phyloP scores from a whole-genome alignment of 2,888 invertebrate genomes.

The Nasonia oneida region DNA sequence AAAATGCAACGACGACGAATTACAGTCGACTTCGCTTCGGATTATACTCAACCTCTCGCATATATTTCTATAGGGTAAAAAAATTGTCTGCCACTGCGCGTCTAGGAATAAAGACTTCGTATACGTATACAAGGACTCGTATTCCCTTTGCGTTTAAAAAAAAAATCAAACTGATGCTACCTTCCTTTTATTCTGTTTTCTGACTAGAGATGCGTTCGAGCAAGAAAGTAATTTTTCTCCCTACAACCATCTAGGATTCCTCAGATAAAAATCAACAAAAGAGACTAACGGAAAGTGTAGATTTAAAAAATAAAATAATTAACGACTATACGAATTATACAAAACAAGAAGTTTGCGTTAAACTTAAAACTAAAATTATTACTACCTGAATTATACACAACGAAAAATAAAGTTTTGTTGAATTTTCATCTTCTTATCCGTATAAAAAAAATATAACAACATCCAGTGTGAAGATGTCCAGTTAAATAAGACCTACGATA shows the following conservation, averaged over 20 bases:
- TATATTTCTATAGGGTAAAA: conserved; percentile 7
- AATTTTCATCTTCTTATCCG: neutral
- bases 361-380: neutral
- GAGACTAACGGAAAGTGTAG: conserved; percentile 6
- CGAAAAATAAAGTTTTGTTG: neutral
- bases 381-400: neutral
- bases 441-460: neutral
- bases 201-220: conserved; percentile 58
- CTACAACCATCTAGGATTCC: conserved; percentile 26
- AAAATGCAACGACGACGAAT: conserved; percentile 36
- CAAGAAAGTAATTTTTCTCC: conserved; percentile 44
- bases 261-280: conserved; percentile 18
- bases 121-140: neutral
- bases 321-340: conserved; percentile 7
- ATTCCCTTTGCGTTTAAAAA: neutral
- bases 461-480: neutral
- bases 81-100: conserved; percentile 13
- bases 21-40: conserved; percentile 15
- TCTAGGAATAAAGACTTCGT: neutral
- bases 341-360: no score
- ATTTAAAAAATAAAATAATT: neutral
- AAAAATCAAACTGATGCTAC: conserved; percentile 1
- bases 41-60: conserved; percentile 15
- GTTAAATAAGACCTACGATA: neutral
- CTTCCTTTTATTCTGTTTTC: conserved; percentile 37